phyloP scores from a whole-genome alignment of 1,140 invertebrate species.

The Neodiprion virginianus region DNA sequence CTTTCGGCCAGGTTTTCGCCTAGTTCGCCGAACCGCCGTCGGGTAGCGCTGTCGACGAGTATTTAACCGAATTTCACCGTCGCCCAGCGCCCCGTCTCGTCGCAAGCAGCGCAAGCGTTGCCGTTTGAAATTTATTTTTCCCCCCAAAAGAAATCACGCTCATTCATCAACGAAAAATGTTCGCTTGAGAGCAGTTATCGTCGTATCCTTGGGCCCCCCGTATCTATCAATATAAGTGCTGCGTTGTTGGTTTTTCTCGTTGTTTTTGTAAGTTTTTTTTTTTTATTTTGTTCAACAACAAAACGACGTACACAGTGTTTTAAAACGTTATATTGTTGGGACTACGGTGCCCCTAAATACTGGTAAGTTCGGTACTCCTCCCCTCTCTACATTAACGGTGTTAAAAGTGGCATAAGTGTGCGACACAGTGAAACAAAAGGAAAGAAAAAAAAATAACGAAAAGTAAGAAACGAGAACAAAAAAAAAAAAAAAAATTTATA shows the following conservation, averaged over 20 bases:
- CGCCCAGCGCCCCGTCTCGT: conserved; percentile 59
- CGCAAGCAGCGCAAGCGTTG: conserved; percentile 58
- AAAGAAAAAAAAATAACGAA: neutral
- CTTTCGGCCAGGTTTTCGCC: conserved; percentile 47
- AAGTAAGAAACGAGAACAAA: neutral
- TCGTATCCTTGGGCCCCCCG: conserved; percentile 28
- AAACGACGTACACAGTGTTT: conserved; percentile 42
- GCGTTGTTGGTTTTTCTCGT: conserved; percentile 19
- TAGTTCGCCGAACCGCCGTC: conserved; percentile 48
- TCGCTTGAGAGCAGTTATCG: conserved; percentile 30
- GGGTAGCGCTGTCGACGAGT: conserved; percentile 55
- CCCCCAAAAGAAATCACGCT: conserved; percentile 35
- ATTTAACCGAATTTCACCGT: conserved; percentile 59
- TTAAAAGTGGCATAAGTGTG: neutral
- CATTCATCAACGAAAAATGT: conserved; percentile 29
- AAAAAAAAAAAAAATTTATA: neutral
- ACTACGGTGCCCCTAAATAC: conserved; percentile 41
- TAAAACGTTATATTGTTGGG: conserved; percentile 48
- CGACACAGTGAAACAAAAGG: neutral
- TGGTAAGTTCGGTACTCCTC: conserved; percentile 8
- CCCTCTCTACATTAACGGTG: neutral
- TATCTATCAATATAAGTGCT: conserved; percentile 8
- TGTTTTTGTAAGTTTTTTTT: conserved; percentile 15
- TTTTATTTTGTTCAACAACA: conserved; percentile 23
- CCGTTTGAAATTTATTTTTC: conserved; percentile 47